Conservation (phyloP, 30 jellyfish, hydroid and myxozoan genomes). For the Cassiopea xamachana region DNA sequence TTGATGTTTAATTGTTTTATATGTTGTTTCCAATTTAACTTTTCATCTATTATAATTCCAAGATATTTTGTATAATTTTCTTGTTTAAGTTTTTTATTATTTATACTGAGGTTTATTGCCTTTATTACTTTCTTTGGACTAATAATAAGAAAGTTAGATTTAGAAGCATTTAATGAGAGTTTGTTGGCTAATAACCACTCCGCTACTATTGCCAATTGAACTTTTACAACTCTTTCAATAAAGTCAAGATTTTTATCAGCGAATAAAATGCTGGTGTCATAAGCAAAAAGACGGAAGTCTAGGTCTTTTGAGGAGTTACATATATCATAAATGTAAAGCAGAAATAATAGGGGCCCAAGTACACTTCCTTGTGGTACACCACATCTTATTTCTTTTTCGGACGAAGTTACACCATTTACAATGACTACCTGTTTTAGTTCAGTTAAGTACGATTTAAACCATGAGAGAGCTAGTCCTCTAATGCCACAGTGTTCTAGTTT, state of each 20-base stretch:
- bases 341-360: slow-evolving; percentile 59
- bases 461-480: slow-evolving; percentile 13
- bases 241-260: slow-evolving; percentile 22
- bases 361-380: slow-evolving; percentile 70
- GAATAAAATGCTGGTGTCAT: slow-evolving; percentile 31
- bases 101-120: slow-evolving; percentile 3
- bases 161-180: slow-evolving; percentile 19
- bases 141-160: slow-evolving; percentile 22
- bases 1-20: slow-evolving; percentile 33
- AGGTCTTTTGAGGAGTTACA: slow-evolving; percentile 34
- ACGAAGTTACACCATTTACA: not conserved
- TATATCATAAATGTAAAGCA: slow-evolving; percentile 43
- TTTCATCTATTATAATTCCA: slow-evolving; percentile 37
- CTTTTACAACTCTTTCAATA: slow-evolving; percentile 14
- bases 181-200: slow-evolving; percentile 34
- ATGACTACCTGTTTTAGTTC: slow-evolving; percentile 14
- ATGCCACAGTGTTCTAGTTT: slow-evolving; percentile 27
- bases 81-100: slow-evolving; percentile 23
- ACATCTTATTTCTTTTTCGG: slow-evolving; percentile 12
- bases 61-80: slow-evolving; percentile 40
- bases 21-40: slow-evolving; percentile 36
- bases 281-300: slow-evolving; percentile 46
- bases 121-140: slow-evolving; percentile 11
- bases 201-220: slow-evolving; percentile 10
- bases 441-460: slow-evolving; percentile 37